Conservation (phyloP, 53 echinoderm and acorn worm species). For the Astropecten irregularis region DNA sequence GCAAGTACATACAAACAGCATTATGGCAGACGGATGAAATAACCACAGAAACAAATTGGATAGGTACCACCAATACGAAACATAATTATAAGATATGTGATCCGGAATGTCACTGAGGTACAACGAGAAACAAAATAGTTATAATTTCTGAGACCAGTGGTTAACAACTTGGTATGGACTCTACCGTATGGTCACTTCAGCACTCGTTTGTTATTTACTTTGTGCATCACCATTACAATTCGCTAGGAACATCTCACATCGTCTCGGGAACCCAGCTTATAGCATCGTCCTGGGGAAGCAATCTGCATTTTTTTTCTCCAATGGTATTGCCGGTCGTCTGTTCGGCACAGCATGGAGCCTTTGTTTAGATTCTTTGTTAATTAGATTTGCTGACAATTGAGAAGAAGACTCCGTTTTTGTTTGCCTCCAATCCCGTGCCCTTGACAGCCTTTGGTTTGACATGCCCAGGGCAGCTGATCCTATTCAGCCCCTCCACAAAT, state of each 20-base stretch:
- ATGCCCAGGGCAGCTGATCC: slow-evolving; percentile 41
- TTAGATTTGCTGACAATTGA: slow-evolving; percentile 47
- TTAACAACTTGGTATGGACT: slow-evolving; percentile 32
- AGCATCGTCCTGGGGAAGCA: background rate
- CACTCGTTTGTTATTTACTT: background rate
- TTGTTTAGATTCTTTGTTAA: slow-evolving; percentile 16
- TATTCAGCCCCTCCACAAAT: slow-evolving; percentile 31
- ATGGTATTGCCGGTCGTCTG: background rate
- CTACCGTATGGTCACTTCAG: background rate
- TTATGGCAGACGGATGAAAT: no score
- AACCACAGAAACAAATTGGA: slow-evolving; percentile 19
- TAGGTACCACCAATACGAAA: no score
- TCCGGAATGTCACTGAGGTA: no score
- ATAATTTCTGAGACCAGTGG: no score
- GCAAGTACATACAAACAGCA: no score
- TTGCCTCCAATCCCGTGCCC: slow-evolving; percentile 16
- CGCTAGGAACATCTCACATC: no score
- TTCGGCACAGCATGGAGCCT: slow-evolving; percentile 18
- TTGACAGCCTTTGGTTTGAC: slow-evolving; percentile 7
- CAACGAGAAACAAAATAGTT: no score
- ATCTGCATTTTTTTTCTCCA: slow-evolving; percentile 11
- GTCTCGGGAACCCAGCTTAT: no score
- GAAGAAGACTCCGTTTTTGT: slow-evolving; percentile 7
- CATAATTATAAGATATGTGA: no score
- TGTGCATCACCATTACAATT: background rate